Conservation (phyloP, 2,113 vertebrate genomes). For the Strix uralensis region DNA sequence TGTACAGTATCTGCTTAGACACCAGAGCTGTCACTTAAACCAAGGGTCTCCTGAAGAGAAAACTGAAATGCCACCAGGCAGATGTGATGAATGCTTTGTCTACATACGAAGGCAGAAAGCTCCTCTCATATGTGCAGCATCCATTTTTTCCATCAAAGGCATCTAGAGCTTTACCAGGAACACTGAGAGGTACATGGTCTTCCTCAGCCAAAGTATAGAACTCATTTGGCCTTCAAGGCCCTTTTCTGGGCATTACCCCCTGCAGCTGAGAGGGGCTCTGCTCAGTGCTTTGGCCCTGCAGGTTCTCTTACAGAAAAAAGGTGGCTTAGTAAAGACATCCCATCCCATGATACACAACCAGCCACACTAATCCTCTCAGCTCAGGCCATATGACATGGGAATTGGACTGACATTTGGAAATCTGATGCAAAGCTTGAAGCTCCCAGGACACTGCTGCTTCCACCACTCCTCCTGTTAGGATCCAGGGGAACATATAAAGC, state of each 20-base stretch:
- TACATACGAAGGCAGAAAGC: background rate
- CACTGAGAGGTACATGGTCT: background rate
- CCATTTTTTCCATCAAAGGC: background rate
- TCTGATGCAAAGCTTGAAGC: background rate
- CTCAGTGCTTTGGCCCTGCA: background rate
- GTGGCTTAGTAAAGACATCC: background rate
- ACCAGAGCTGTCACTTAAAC: background rate
- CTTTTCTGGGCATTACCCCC: background rate
- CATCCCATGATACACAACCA: background rate
- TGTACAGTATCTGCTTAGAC: background rate
- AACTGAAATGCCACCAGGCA: background rate
- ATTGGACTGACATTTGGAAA: background rate
- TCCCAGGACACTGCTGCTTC: background rate
- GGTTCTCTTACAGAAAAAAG: background rate
- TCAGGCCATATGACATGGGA: background rate
- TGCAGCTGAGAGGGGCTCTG: background rate
- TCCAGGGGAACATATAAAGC: background rate
- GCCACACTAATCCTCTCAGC: background rate
- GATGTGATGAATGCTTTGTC: background rate
- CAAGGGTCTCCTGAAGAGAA: background rate
- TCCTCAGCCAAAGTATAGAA: background rate
- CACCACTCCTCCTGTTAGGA: background rate
- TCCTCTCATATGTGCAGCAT: background rate
- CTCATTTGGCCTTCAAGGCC: background rate
- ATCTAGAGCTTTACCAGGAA: background rate